Percentiles rank a stretch among this genome's conserved stretches.
These are phyloP conservation scores for Aulostomus chinensis DNA, from an alignment of 2,797 vertebrate genomes.

Conservation along the genomic window DNA sequence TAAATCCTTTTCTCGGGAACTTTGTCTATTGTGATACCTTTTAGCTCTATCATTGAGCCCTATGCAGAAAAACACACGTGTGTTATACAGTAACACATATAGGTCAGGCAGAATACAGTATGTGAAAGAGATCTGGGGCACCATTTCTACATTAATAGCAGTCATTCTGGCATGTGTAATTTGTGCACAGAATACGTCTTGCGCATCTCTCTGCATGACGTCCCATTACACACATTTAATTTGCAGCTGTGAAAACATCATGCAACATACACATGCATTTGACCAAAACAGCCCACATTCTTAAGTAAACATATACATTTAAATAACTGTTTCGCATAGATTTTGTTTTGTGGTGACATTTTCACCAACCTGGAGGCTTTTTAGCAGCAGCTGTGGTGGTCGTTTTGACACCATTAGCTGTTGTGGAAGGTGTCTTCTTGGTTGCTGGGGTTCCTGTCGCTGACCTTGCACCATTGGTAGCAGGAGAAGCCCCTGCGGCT, in stretches of 20 bases:
- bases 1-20: too few species aligned
- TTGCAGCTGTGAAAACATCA: constrained; percentile 20
- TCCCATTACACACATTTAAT: constrained; percentile 24
- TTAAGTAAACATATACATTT: too few species aligned
- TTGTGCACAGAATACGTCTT: constrained; percentile 30
- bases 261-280: too few species aligned
- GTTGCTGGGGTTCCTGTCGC: constrained; percentile 42
- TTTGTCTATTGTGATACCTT: too few species aligned
- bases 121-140: constrained; percentile 41
- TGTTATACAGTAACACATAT: constrained; percentile 7
- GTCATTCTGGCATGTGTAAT: constrained; percentile 48
- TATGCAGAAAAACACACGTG: too few species aligned
- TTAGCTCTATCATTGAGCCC: too few species aligned
- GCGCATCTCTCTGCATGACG: constrained; percentile 21
- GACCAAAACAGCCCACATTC: too few species aligned
- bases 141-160: constrained; percentile 34
- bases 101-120: constrained; percentile 29
- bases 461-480: constrained; percentile 63
- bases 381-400: constrained; percentile 60
- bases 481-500: constrained; percentile 25
- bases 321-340: background rate
- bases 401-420: constrained; percentile 68
- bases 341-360: constrained; percentile 15
- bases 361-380: constrained; percentile 71
- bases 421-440: constrained; percentile 59